A percentile compares a stretch with the other conserved stretches of the same genome.
phyloP scores from a whole-genome alignment of 2,113 vertebrate genomes.

The Platanista minor region DNA sequence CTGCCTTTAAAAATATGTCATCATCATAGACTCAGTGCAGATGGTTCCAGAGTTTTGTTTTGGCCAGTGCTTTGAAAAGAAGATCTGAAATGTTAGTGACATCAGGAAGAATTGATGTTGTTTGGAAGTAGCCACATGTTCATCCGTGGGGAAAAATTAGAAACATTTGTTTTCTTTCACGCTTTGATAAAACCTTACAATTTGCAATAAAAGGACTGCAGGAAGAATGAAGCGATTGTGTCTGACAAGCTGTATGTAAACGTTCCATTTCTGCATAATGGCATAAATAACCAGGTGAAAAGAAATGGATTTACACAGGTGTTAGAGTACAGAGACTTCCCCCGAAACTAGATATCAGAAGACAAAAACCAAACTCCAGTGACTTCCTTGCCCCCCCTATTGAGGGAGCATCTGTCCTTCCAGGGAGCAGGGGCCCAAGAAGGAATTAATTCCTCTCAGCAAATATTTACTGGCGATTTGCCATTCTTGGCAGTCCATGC shows the following conservation, averaged over 20 bases:
- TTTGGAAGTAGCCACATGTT: background rate
- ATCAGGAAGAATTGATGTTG: background rate
- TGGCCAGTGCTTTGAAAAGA: background rate
- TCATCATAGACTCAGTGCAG: background rate
- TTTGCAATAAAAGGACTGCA: background rate
- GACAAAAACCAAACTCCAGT: background rate
- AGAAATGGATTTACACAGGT: constrained; percentile 2
- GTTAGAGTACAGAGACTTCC: background rate
- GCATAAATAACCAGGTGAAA: background rate
- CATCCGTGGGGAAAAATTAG: background rate
- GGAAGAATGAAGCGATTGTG: background rate
- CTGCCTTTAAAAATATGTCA: background rate
- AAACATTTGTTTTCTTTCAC: background rate
- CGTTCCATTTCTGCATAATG: background rate
- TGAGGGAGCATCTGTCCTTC: background rate
- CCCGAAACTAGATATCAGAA: background rate
- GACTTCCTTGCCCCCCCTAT: background rate
- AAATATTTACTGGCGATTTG: background rate
- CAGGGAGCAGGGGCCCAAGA: background rate
- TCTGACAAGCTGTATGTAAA: constrained; percentile 10
- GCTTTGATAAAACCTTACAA: background rate
- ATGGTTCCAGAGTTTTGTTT: background rate
- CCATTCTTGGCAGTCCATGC: background rate
- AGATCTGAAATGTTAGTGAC: background rate
- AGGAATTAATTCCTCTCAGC: background rate